phyloP scores from a whole-genome alignment of 2,113 vertebrate species.

The Hemiprocne comata region DNA sequence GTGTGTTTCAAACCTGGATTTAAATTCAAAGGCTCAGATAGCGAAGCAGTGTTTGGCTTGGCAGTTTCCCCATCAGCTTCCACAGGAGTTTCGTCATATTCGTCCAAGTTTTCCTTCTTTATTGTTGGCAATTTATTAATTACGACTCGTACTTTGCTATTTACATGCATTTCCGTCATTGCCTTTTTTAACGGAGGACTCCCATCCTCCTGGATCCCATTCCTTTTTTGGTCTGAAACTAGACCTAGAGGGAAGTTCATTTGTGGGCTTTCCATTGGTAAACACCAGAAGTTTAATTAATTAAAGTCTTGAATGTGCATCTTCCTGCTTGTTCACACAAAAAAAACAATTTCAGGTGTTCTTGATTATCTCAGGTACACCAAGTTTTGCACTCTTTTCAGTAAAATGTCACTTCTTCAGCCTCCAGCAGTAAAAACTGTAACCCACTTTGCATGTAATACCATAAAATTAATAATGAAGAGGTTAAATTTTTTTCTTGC shows the following conservation, averaged over 20 bases:
- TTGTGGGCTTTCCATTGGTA: constrained; percentile 87
- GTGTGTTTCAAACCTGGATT: constrained; percentile 98
- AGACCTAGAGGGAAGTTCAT: constrained; percentile 76
- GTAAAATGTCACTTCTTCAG: constrained; percentile 24
- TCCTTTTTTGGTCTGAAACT: constrained; percentile 78
- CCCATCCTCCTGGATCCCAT: constrained; percentile 80
- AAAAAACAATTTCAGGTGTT: constrained; percentile 6
- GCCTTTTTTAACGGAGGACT: constrained; percentile 90
- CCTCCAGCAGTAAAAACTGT: constrained; percentile 6
- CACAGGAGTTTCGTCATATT: constrained; percentile 77
- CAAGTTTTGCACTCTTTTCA: not conserved
- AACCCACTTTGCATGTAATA: not conserved
- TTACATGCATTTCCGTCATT: constrained; percentile 88
- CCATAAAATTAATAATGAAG: not conserved
- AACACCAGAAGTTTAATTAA: constrained; percentile 56
- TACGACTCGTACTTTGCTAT: constrained; percentile 78
- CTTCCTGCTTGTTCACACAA: constrained; percentile 29
- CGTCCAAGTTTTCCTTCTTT: constrained; percentile 89
- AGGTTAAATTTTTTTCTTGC: not conserved
- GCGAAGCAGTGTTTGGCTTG: constrained; percentile 72
- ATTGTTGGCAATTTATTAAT: constrained; percentile 83
- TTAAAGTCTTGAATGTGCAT: constrained; percentile 53
- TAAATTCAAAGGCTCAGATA: constrained; percentile 87
- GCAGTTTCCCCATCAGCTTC: constrained; percentile 62
- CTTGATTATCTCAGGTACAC: not conserved